These are phyloP conservation scores for Phalacrocorax aristotelis DNA, from an alignment of 2,113 vertebrate species.

Conservation along the genomic window DNA sequence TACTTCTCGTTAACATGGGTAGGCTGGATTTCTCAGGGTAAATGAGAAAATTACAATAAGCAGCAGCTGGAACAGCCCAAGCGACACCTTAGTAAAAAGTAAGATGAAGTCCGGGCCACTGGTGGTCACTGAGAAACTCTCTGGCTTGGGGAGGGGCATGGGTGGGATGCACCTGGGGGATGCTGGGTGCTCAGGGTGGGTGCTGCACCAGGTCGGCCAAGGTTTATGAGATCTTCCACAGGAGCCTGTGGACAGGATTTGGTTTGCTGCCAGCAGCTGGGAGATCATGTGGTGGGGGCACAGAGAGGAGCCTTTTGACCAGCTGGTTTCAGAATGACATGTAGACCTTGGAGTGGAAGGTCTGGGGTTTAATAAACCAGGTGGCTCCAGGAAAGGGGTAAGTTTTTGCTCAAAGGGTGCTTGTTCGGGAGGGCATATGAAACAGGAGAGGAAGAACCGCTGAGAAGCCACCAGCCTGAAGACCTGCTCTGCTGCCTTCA, in stretches of 20 bases:
- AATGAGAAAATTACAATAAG: not conserved
- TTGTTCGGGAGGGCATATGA: fast-evolving
- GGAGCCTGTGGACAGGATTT: not conserved
- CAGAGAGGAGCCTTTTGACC: not conserved
- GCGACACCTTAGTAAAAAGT: not conserved
- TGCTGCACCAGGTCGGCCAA: fast-evolving
- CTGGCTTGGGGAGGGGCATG: not conserved
- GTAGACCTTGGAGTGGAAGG: not conserved
- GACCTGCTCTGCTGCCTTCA: not conserved
- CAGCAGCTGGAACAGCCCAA: not conserved
- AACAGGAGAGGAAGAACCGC: not conserved
- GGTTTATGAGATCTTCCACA: not conserved
- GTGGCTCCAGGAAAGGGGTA: not conserved
- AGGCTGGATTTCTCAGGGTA: not conserved
- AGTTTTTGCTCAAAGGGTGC: not conserved
- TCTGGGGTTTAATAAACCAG: not conserved
- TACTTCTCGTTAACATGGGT: fast-evolving
- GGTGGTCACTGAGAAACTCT: fast-evolving
- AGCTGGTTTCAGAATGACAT: not conserved
- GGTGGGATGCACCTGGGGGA: not conserved
- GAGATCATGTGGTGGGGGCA: not conserved
- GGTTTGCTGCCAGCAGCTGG: not conserved
- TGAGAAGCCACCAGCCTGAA: not conserved
- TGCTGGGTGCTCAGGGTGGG: not conserved
- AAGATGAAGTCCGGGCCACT: not conserved